Percentiles rank a stretch among this genome's conserved stretches.
These are phyloP conservation scores for Lepidurus apus DNA, from an alignment of 1,140 invertebrate genomes.

Conservation along the genomic window DNA sequence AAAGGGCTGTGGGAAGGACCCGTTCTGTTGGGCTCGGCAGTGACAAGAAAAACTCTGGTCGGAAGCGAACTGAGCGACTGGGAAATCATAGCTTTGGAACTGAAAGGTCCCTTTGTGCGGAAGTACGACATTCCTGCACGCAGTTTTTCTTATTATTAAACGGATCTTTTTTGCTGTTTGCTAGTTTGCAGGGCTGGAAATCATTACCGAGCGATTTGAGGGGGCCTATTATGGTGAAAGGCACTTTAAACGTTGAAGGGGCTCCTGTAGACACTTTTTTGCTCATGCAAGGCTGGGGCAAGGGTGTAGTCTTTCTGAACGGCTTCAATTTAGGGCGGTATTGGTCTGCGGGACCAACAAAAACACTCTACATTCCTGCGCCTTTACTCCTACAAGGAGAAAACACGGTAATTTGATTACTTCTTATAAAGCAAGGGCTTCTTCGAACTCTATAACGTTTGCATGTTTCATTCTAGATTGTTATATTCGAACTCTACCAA, in stretches of 20 bases:
- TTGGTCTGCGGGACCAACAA: conserved; percentile 53
- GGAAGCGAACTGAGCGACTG: conserved; percentile 42
- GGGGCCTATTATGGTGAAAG: conserved; percentile 42
- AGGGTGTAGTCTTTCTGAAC: conserved; percentile 60
- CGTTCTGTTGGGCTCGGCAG: conserved; percentile 42
- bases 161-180: neutral
- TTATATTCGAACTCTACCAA: conserved; percentile 41
- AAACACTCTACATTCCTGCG: conserved; percentile 55
- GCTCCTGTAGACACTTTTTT: conserved; percentile 44
- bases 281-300: conserved; percentile 48
- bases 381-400: conserved; percentile 49
- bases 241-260: conserved; percentile 39
- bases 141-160: neutral
- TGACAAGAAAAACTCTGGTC: conserved; percentile 17
- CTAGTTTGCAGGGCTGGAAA: conserved; percentile 38
- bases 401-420: conserved; percentile 46
- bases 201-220: conserved; percentile 24
- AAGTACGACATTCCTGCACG: conserved; percentile 39
- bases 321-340: conserved; percentile 60
- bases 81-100: conserved; percentile 48
- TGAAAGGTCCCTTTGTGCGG: conserved; percentile 44
- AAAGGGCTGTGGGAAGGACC: conserved; percentile 48
- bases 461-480: conserved; percentile 39
- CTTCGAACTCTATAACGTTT: neutral
- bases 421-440: neutral